Conservation (phyloP, 2,888 invertebrate species). For the Syrphus vitripennis region DNA sequence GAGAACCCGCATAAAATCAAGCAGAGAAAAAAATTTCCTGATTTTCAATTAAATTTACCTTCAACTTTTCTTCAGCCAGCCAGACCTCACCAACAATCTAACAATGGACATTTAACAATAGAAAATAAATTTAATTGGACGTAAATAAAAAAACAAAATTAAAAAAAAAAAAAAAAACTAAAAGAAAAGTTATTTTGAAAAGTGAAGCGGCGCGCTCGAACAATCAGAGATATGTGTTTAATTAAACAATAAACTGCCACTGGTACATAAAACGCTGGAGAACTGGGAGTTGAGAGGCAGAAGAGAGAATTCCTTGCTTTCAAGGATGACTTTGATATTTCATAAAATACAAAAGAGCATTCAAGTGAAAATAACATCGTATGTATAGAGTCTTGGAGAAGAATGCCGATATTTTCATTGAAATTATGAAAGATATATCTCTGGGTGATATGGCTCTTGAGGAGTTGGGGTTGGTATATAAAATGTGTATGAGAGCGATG, state of each 20-base stretch:
- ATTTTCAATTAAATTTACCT: constrained; percentile 20
- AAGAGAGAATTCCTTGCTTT: constrained; percentile 18
- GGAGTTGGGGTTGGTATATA: background rate
- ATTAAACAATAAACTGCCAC: constrained; percentile 55
- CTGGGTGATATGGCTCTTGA: background rate
- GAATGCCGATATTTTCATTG: constrained; percentile 11
- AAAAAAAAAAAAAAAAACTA: background rate
- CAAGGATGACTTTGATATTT: constrained; percentile 23
- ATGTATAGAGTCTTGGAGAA: background rate
- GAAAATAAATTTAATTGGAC: constrained; percentile 64
- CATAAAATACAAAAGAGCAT: constrained; percentile 46
- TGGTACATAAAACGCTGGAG: background rate
- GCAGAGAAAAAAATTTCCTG: background rate
- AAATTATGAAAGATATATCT: background rate
- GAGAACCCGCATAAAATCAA: background rate
- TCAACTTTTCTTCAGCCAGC: background rate
- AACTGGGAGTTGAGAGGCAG: background rate
- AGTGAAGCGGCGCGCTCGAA: constrained; percentile 39
- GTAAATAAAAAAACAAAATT: constrained; percentile 23
- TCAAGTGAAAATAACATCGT: constrained; percentile 38
- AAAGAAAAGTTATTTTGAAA: background rate
- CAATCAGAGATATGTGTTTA: constrained; percentile 63
- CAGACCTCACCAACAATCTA: background rate
- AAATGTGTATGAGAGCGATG: background rate
- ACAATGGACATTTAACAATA: constrained; percentile 43